Conservation (phyloP, 2,888 invertebrate genomes). For the Parascotia fuliginaria region DNA sequence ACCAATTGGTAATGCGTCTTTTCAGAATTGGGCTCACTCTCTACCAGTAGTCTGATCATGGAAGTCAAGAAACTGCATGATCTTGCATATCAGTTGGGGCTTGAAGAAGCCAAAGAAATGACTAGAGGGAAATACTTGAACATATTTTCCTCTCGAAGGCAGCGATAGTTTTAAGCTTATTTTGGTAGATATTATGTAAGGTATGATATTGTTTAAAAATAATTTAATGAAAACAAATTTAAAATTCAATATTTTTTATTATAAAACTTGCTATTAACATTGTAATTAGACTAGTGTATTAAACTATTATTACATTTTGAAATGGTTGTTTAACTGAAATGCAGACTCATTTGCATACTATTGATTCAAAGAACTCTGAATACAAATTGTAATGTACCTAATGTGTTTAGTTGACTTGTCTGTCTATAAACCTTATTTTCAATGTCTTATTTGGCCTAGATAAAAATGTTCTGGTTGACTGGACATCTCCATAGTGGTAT, state of each 20-base stretch:
- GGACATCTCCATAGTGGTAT: constrained; percentile 88
- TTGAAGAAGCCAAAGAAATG: constrained; percentile 98
- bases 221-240: not conserved
- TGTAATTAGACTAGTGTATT: constrained; percentile 31
- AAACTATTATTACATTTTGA: constrained; percentile 21
- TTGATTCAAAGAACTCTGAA: too few species aligned
- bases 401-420: constrained; percentile 38
- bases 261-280: constrained; percentile 20
- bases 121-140: constrained; percentile 97
- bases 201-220: not conserved
- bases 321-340: not conserved
- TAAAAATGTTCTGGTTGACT: constrained; percentile 84
- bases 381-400: too few species aligned
- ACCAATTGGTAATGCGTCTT: too few species aligned
- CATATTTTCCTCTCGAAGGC: constrained; percentile 87
- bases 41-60: constrained; percentile 93
- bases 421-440: constrained; percentile 88
- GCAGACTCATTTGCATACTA: too few species aligned
- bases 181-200: not conserved
- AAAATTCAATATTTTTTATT: constrained; percentile 26
- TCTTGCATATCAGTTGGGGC: constrained; percentile 96
- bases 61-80: constrained; percentile 98
- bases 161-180: constrained; percentile 51
- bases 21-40: constrained; percentile 90
- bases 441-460: constrained; percentile 86